phyloP scores from a whole-genome alignment of 2,888 invertebrate genomes.

The Microdon myrmicae region DNA sequence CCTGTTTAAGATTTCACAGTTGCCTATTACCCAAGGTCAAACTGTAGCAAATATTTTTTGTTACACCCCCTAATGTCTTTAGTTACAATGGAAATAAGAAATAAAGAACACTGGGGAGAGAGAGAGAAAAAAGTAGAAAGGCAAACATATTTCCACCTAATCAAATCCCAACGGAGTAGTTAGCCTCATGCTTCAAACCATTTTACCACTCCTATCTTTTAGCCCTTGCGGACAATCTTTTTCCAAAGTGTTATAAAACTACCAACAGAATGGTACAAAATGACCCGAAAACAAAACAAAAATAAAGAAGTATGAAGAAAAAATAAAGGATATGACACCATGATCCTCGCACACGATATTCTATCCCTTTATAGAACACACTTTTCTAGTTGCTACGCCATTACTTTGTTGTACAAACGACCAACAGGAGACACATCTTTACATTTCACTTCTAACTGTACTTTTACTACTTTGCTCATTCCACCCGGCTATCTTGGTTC shows the following conservation, averaged over 20 bases:
- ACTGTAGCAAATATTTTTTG: slow-evolving; percentile 4
- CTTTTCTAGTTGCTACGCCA: slow-evolving; percentile 27
- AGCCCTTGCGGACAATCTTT: slow-evolving; percentile 20
- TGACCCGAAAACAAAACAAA: slow-evolving; percentile 42
- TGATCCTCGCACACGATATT: slow-evolving; percentile 8
- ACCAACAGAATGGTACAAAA: slow-evolving; percentile 43
- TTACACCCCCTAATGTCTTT: slow-evolving; percentile 12
- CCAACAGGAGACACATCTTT: slow-evolving; percentile 52
- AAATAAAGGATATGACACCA: slow-evolving; percentile 1
- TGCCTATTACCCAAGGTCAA: slow-evolving; percentile 30
- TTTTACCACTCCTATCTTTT: slow-evolving; percentile 8
- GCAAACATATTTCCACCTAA: slow-evolving; percentile 40
- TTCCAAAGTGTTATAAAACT: slow-evolving; percentile 50
- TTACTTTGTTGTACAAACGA: slow-evolving; percentile 48
- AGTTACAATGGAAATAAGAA: slow-evolving; percentile 21
- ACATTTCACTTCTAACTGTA: slow-evolving; percentile 49
- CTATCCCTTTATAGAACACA: too few species aligned
- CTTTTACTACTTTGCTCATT: slow-evolving; percentile 35
- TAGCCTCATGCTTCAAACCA: slow-evolving; percentile 42
- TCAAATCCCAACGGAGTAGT: slow-evolving; percentile 48
- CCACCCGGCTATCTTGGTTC: slow-evolving; percentile 35
- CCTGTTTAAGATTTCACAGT: too few species aligned
- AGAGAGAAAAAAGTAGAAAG: slow-evolving; percentile 3
- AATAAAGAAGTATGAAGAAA: not conserved
- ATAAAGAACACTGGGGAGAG: not conserved